Base-by-base conservation (phyloP, 92 coral and sea anemone species). In the Pocillopora meandrina region DNA sequence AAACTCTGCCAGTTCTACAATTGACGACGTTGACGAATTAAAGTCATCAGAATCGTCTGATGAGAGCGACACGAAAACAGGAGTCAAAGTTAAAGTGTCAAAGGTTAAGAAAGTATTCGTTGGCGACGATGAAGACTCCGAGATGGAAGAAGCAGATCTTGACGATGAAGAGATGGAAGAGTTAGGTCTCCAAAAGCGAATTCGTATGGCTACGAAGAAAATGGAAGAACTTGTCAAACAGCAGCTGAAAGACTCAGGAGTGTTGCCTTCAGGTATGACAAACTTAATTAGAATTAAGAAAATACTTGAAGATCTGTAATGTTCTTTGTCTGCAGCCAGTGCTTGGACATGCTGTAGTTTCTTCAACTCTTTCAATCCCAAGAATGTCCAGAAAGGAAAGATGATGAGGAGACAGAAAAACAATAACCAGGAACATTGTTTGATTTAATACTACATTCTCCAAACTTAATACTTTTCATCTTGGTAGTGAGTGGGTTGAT, bases 171-270 rank as follows among this genome's bases (percentile, higher is more conserved):
- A 96, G 34, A 73, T 78, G 67, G 86, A 74, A 21, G 95, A 87
- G 56, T 81, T 88, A 75, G 85, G 71, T 56, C 81, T 93, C 34
- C 93, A 94, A 19, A 86, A 78, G 20, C 81, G 88, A 62, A 70
- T 94, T 2, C 90, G 83, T 72, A 80, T 35, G 47, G 99, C 98
- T 65, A 95, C 97, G 1, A 93, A 90, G 90, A 92, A 85, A 78
- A 97, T 97, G 99, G 99, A 97, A 26, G 94, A 79, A 19, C 83
- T 97, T 85, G 98, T 97, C 19, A 93, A 93, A 75, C 88, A 97
- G 59, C 98, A 97, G 23, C 86, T 97, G 19, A 86, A 87, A 69
- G 92, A 87, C 84, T 93, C 98, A 23, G 99, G 99, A 61, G 84
- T 97, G 20, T 76, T 87, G 17, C 95, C 94, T 2, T 93, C 95